phyloP scores from a whole-genome alignment of 2,797 vertebrate species.

The Mormyrops boulengeri region DNA sequence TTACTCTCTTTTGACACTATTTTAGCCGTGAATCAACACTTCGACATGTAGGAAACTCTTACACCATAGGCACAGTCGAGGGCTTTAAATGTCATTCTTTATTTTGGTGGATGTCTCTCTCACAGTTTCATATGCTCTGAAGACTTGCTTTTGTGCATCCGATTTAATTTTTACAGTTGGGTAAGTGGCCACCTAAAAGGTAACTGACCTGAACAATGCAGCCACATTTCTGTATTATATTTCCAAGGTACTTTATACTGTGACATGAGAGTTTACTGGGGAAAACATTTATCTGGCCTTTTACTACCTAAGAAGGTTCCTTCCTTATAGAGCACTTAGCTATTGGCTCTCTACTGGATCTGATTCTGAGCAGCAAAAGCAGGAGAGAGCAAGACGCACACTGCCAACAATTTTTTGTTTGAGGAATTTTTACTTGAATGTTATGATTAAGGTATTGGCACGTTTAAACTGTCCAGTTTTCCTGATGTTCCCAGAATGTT shows the following conservation, averaged over 20 bases:
- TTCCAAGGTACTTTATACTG: background rate
- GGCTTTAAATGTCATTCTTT: background rate
- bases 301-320: background rate
- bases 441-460: background rate
- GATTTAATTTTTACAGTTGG: background rate
- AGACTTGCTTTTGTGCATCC: background rate
- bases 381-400: background rate
- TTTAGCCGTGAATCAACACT: background rate
- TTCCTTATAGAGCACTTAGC: background rate
- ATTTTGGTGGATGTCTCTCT: background rate
- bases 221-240: background rate
- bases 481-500: background rate
- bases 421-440: background rate
- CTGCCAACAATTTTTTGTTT: background rate
- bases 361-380: background rate
- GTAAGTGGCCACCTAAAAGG: background rate
- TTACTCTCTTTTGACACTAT: background rate
- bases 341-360: background rate
- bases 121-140: background rate
- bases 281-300: background rate
- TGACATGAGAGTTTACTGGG: background rate
- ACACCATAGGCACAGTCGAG: background rate
- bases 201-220: background rate
- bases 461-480: background rate
- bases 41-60: background rate